Percentiles rank a stretch among this genome's conserved stretches.
These are phyloP conservation scores for Leucophenga maculata DNA, from an alignment of 2,888 invertebrate species.

Conservation along the genomic window DNA sequence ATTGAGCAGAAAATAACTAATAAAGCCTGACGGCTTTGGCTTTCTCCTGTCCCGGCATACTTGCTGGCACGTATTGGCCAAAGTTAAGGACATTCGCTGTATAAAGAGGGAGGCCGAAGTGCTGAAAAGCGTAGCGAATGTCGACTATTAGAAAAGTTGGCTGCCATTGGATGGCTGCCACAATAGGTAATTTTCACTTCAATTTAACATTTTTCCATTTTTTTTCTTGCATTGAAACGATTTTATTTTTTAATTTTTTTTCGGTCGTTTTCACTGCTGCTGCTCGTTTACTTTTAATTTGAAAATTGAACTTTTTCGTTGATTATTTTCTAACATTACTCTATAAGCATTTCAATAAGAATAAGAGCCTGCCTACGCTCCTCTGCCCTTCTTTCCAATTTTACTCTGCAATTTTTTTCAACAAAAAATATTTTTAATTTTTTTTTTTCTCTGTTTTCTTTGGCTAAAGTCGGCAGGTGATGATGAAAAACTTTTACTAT, in stretches of 20 bases:
- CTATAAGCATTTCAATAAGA: conserved; percentile 11
- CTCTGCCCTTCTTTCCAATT: not conserved
- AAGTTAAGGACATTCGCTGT: not conserved
- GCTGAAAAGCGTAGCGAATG: too few species aligned
- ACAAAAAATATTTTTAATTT: not conserved
- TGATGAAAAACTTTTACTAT: conserved; percentile 25
- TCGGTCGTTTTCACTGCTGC: not conserved
- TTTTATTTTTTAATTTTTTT: conserved; percentile 9
- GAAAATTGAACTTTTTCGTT: conserved; percentile 53
- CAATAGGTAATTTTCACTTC: conserved; percentile 67
- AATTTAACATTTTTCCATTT: conserved; percentile 55
- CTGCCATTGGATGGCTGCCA: conserved; percentile 48
- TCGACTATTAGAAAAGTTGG: conserved; percentile 42
- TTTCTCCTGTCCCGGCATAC: conserved; percentile 1
- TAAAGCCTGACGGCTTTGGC: conserved; percentile 61
- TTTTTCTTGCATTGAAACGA: conserved; percentile 54
- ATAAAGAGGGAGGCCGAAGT: too few species aligned
- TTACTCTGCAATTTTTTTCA: too few species aligned
- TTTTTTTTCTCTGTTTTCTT: not conserved
- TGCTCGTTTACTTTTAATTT: conserved; percentile 40
- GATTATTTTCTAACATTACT: conserved; percentile 18
- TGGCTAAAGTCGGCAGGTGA: conserved; percentile 20
- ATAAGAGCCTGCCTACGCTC: not conserved
- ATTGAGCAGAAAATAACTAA: conserved; percentile 70
- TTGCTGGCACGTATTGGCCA: not conserved